Conservation (phyloP, 2,888 invertebrate genomes). For the Octonoba sinensis region DNA sequence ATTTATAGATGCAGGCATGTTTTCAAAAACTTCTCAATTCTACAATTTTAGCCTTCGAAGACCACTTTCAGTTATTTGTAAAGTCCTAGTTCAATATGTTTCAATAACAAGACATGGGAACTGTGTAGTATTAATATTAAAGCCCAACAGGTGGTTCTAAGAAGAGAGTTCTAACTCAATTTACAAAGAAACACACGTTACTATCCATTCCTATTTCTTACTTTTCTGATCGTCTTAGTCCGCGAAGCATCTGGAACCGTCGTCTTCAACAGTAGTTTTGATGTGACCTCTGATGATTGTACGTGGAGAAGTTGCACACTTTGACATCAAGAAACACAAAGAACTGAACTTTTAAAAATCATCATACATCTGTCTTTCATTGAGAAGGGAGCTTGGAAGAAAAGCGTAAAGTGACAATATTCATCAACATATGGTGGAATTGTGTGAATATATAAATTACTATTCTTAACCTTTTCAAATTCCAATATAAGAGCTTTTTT, state of each 20-base stretch:
- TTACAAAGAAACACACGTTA: conserved; percentile 8
- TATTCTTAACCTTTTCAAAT: conserved; percentile 62
- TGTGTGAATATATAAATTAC: conserved; percentile 57
- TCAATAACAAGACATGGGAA: too few species aligned
- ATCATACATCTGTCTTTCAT: conserved; percentile 58
- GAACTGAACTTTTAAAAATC: conserved; percentile 25
- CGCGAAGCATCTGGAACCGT: too few species aligned
- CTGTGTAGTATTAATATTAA: not conserved
- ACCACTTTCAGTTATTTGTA: too few species aligned
- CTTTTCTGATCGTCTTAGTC: too few species aligned
- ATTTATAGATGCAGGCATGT: too few species aligned
- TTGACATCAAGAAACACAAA: not conserved
- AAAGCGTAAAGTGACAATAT: conserved; percentile 20
- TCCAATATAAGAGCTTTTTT: conserved; percentile 62
- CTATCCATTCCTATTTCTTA: conserved; percentile 4
- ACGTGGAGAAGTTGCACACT: too few species aligned
- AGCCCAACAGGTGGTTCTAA: conserved; percentile 11
- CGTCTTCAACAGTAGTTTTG: too few species aligned
- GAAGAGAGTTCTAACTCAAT: conserved; percentile 15
- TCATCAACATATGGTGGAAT: conserved; percentile 45
- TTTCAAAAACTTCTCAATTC: too few species aligned
- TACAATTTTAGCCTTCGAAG: too few species aligned
- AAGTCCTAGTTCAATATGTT: too few species aligned
- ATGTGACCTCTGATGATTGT: too few species aligned
- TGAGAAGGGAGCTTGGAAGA: conserved; percentile 38